Evolutionary conservation across 2,797 vertebrate genomes (phyloP).

Genomic region (Tokudaia muenninki): DNA sequence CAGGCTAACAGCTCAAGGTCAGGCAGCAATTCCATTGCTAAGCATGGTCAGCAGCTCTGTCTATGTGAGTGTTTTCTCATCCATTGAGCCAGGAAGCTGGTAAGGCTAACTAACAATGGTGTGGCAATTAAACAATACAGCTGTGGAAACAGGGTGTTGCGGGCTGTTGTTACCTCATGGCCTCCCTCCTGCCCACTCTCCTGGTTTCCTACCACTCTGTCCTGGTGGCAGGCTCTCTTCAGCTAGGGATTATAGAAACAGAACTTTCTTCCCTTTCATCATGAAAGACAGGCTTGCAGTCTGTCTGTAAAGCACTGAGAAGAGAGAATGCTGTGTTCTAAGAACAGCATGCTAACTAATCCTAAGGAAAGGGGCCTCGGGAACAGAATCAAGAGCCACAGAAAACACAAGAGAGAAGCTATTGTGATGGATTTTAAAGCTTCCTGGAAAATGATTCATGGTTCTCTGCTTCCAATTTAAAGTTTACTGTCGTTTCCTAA

Average conservation of each 20-base stretch:
- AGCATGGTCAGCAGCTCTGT: not conserved
- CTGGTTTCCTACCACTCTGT: not conserved
- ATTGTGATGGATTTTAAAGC: slow-evolving; percentile 10
- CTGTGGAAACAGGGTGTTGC: not conserved
- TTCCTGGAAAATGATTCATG: slow-evolving; percentile 55
- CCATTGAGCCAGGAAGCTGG: not conserved
- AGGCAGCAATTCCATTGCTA: not conserved
- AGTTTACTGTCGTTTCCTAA: not conserved
- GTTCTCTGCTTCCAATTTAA: slow-evolving; percentile 55
- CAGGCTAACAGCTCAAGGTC: not conserved
- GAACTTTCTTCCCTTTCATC: slow-evolving; percentile 10
- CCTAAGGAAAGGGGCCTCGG: not conserved
- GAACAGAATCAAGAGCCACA: not conserved
- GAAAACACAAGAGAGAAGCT: slow-evolving; percentile 10
- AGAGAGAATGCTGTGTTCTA: not conserved
- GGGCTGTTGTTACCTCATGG: not conserved
- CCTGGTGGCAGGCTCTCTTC: not conserved
- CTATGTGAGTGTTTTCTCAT: not conserved
- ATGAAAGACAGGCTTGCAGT: not conserved
- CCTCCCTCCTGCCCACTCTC: not conserved
- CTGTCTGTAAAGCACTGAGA: not conserved
- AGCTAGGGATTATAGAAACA: not conserved
- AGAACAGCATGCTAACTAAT: not conserved
- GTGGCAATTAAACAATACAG: not conserved
- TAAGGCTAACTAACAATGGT: not conserved